phyloP scores from a whole-genome alignment of 2,113 vertebrate genomes.

The Catharus fuscescens region DNA sequence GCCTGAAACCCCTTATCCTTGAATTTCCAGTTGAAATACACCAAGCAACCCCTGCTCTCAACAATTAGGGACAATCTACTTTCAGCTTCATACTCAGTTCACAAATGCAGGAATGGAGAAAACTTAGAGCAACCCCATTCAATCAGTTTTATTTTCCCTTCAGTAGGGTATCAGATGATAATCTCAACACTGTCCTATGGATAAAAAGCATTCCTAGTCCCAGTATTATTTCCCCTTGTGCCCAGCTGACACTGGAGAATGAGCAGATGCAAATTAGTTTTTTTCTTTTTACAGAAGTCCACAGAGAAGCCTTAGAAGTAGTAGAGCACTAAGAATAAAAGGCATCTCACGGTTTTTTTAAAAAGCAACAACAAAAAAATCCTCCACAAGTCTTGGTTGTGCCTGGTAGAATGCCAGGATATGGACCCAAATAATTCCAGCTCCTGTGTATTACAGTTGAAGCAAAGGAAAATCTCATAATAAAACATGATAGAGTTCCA shows the following conservation, averaged over 20 bases:
- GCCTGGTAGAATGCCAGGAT: not conserved
- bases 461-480: not conserved
- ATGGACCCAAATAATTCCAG: not conserved
- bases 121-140: not conserved
- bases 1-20: not conserved
- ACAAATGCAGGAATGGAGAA: accelerated
- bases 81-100: accelerated
- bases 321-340: not conserved
- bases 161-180: not conserved
- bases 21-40: not conserved
- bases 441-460: not conserved
- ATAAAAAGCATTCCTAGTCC: not conserved
- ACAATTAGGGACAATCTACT: not conserved
- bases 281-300: not conserved
- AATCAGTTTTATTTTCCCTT: not conserved
- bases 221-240: not conserved
- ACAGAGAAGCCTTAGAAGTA: not conserved
- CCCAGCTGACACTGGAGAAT: not conserved
- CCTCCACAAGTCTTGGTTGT: not conserved
- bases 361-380: not conserved
- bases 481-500: not conserved
- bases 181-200: not conserved
- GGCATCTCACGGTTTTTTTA: not conserved
- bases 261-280: not conserved
- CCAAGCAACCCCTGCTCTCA: not conserved